Percentiles rank a stretch among this genome's conserved stretches.
phyloP scores from a whole-genome alignment of 2,888 invertebrate species.

The Autographa gamma region DNA sequence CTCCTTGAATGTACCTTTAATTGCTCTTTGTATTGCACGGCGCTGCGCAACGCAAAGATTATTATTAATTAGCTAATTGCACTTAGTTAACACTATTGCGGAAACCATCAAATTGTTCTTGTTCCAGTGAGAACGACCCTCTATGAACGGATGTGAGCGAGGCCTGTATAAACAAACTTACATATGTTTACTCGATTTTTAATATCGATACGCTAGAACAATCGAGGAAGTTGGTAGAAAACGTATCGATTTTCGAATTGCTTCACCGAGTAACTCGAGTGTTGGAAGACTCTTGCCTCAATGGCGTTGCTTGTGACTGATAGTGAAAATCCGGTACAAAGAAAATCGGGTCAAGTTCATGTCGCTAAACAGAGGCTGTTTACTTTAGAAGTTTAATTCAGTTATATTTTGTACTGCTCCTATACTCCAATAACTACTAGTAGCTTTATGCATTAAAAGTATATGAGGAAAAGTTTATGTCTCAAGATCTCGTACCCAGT shows the following conservation, averaged over 20 bases:
- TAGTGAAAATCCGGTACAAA: constrained; percentile 4
- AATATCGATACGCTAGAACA: constrained; percentile 6
- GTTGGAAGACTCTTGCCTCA: not conserved
- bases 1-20: constrained; percentile 66
- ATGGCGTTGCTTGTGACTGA: not conserved
- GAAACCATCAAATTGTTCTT: constrained; percentile 80
- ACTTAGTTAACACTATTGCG: constrained; percentile 72
- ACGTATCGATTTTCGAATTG: not conserved
- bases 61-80: constrained; percentile 72
- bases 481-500: not conserved
- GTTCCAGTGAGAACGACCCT: constrained; percentile 84
- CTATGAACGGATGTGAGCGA: constrained; percentile 81
- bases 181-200: not conserved
- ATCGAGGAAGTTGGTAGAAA: constrained; percentile 8
- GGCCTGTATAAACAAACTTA: constrained; percentile 63
- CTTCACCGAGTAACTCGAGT: not conserved
- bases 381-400: not conserved
- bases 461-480: not conserved
- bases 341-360: constrained; percentile 4
- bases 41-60: constrained; percentile 68
- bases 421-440: not conserved
- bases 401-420: not conserved
- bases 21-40: constrained; percentile 66
- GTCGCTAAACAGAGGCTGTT: not conserved
- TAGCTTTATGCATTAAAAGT: no score